These are phyloP conservation scores for Clarias platycephalus DNA, from an alignment of 2,797 vertebrate species.

Conservation along the genomic window DNA sequence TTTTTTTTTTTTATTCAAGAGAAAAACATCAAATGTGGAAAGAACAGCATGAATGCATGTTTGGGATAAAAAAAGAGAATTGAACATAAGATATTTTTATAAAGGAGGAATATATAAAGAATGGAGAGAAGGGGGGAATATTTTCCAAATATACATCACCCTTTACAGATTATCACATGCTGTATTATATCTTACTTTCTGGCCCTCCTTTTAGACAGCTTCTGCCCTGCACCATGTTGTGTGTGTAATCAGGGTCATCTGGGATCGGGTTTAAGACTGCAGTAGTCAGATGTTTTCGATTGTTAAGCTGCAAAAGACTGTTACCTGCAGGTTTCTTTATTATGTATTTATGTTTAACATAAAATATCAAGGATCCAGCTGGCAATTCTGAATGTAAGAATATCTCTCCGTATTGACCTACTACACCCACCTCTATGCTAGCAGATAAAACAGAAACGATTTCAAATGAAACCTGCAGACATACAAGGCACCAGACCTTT, in stretches of 20 bases:
- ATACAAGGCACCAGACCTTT: constrained; percentile 5
- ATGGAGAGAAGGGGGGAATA: background rate
- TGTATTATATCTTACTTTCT: constrained; percentile 20
- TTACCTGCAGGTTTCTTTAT: background rate
- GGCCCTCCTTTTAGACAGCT: constrained; percentile 20
- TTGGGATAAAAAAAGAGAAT: constrained; percentile 10
- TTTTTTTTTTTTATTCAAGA: constrained; percentile 58
- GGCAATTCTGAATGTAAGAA: background rate
- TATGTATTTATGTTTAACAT: background rate
- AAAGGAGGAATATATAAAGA: constrained; percentile 7
- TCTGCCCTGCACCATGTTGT: constrained; percentile 38
- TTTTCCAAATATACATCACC: background rate
- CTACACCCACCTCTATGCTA: background rate
- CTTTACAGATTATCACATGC: constrained; percentile 2
- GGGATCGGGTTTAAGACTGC: constrained; percentile 43
- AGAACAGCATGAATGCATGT: constrained; percentile 44
- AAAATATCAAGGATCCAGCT: background rate
- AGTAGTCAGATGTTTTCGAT: constrained; percentile 32
- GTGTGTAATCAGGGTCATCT: constrained; percentile 45
- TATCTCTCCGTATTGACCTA: constrained; percentile 26
- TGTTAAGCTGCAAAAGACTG: background rate
- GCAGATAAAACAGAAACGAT: constrained; percentile 29
- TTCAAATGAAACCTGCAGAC: constrained; percentile 24
- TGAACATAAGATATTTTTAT: background rate
- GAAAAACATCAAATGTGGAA: constrained; percentile 64